Base-by-base conservation (phyloP, 1,140 invertebrate genomes). In the Aricia agestis region DNA sequence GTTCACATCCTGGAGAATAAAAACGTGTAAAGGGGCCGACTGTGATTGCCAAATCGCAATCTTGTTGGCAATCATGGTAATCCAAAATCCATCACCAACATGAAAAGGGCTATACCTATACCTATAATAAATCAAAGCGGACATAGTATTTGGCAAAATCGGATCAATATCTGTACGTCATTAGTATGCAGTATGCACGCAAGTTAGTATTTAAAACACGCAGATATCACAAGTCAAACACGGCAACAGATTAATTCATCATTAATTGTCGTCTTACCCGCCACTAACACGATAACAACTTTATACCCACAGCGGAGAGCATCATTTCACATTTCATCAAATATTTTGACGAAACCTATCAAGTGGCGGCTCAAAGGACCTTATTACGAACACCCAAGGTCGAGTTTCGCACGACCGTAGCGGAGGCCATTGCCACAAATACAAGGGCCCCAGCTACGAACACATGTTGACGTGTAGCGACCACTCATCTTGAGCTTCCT, bases 381-480 rank as follows among this genome's bases (percentile, higher is more conserved):
- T 74, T 78, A 72, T 69, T 10, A 0, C 0, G 1, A 7, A 2
- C 3, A 6, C 0, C 59, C 68, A 86, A 58, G 71, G 83, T 81
- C 63, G 71, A 75, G 78, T 80, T 82, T 85, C 15, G 41, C 77
- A 68, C 75, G 66, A 18, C 57, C 58, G 41, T 66, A 32, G 66
- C 76, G 82, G 74, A 86, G 84, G 84, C 86, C 83, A 86, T 78
- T 81, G 79, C 75, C 78, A 82, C 78, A 82, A 81, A 81, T 77
- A 79, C 79, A 81, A 75, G 75, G 78, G 77, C 75, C 75, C 76
- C 82, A 84, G 84, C 82, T 84, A 85, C 84, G 85, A 89, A 87
- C 86, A 89, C 85, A 89, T 89, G 86, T 84, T 85, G 80, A 81
- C 73, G 76, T 74, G 74, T 75, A 67, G n/a, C 72, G 74, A 57